phyloP scores from a whole-genome alignment of 2,888 invertebrate genomes.

The Schrankia costaestrigalis region DNA sequence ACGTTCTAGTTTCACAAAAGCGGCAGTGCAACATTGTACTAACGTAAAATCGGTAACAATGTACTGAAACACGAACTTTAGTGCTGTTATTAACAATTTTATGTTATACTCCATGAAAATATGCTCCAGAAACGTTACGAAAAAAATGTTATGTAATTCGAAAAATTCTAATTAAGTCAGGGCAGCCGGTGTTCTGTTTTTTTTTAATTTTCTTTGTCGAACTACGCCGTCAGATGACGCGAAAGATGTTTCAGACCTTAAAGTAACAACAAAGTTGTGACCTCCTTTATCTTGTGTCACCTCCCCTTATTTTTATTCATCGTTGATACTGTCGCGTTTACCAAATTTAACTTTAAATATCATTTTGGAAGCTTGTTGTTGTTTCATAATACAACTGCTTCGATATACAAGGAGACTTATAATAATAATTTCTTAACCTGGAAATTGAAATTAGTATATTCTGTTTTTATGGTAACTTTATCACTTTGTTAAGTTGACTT shows the following conservation, averaged over 20 bases:
- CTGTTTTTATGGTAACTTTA: background rate
- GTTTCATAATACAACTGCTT: too few relatives aligned
- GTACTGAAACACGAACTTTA: conserved; percentile 21
- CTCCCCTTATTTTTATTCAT: conserved; percentile 34
- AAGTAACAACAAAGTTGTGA: conserved; percentile 53
- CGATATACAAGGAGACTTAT: too few relatives aligned
- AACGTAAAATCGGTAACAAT: conserved; percentile 19
- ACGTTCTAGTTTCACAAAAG: background rate
- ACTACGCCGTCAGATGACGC: conserved; percentile 68
- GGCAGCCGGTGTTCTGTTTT: conserved; percentile 66
- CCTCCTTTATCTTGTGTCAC: conserved; percentile 46
- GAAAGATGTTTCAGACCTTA: conserved; percentile 53
- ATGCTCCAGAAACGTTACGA: conserved; percentile 39
- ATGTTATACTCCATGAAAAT: conserved; percentile 36
- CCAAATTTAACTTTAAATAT: conserved; percentile 15
- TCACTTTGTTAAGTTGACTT: too few relatives aligned
- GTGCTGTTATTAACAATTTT: conserved; percentile 46
- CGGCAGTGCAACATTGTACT: background rate
- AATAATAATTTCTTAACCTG: too few relatives aligned
- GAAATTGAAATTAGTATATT: too few relatives aligned
- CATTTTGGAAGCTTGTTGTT: conserved; percentile 3
- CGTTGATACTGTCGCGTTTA: conserved; percentile 22
- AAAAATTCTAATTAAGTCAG: conserved; percentile 74
- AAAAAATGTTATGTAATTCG: conserved; percentile 65
- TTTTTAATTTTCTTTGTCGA: conserved; percentile 71